These are phyloP conservation scores for Drosophila saltans DNA, from an alignment of 1,140 invertebrate genomes.

Conservation along the genomic window DNA sequence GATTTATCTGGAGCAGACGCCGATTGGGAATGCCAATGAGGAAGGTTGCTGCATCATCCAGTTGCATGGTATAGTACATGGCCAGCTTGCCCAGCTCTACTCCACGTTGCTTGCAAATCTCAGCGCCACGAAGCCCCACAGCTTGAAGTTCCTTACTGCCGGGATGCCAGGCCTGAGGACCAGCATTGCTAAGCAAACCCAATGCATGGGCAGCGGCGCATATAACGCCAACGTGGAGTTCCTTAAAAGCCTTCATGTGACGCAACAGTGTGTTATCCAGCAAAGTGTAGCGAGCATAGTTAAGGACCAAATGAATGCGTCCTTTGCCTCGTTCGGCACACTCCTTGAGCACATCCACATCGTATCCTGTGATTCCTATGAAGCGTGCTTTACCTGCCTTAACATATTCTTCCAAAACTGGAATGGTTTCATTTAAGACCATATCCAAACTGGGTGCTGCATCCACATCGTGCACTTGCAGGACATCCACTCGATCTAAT, in stretches of 20 bases:
- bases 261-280: slow-evolving; percentile 90
- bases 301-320: slow-evolving; percentile 88
- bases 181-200: slow-evolving; percentile 91
- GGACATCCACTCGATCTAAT: slow-evolving; percentile 93
- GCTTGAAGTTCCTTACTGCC: slow-evolving; percentile 88
- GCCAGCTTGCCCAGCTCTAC: slow-evolving; percentile 90
- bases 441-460: slow-evolving; percentile 86
- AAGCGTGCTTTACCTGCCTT: slow-evolving; percentile 90
- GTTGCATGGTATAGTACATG: slow-evolving; percentile 86
- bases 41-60: slow-evolving; percentile 86
- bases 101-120: slow-evolving; percentile 87
- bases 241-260: slow-evolving; percentile 89
- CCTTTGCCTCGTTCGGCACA: slow-evolving; percentile 85
- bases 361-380: slow-evolving; percentile 95
- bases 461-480: slow-evolving; percentile 88
- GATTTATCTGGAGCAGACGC: slow-evolving; percentile 85
- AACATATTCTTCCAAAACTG: slow-evolving; percentile 89
- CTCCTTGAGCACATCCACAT: slow-evolving; percentile 89
- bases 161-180: slow-evolving; percentile 93
- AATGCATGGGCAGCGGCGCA: slow-evolving; percentile 92
- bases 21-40: slow-evolving; percentile 88
- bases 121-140: slow-evolving; percentile 85
- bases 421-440: slow-evolving; percentile 93
- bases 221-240: slow-evolving; percentile 90
- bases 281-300: slow-evolving; percentile 92